Evolutionary conservation across 2,888 invertebrate genomes (phyloP).

Genomic region (Lepas anatifera): DNA sequence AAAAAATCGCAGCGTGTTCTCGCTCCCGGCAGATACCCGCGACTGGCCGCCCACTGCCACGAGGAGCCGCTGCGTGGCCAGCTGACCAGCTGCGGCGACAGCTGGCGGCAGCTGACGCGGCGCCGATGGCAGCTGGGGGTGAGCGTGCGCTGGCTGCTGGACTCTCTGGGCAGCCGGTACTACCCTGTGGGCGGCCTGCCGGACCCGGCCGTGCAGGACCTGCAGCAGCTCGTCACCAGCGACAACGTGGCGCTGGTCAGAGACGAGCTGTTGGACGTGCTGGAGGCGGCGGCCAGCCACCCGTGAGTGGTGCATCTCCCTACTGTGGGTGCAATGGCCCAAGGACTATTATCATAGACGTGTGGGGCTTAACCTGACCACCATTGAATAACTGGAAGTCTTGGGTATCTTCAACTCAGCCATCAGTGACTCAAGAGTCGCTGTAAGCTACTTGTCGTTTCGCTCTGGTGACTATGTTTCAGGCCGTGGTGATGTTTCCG

Average conservation of each 20-base stretch:
- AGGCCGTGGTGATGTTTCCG: no score
- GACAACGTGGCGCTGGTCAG: background rate
- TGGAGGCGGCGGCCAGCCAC: background rate
- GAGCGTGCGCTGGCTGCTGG: background rate
- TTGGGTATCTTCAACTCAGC: no score
- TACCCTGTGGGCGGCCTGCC: background rate
- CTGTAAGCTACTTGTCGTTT: no score
- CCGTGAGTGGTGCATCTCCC: no score
- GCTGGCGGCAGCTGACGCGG: background rate
- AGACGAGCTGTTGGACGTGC: background rate
- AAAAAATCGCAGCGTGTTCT: no score
- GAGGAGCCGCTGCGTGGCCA: background rate
- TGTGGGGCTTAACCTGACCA: no score
- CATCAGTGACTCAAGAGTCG: no score
- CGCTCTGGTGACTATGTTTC: no score
- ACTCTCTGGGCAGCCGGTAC: background rate
- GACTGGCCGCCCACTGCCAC: background rate
- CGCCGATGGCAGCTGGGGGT: background rate
- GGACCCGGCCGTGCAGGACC: background rate
- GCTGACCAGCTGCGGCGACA: background rate
- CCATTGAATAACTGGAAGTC: no score
- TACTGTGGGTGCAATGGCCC: no score
- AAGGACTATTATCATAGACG: no score
- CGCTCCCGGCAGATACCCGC: background rate
- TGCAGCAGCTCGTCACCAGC: background rate